Conservation (phyloP, 2,797 vertebrate genomes). For the Gadopsis bispinosus region DNA sequence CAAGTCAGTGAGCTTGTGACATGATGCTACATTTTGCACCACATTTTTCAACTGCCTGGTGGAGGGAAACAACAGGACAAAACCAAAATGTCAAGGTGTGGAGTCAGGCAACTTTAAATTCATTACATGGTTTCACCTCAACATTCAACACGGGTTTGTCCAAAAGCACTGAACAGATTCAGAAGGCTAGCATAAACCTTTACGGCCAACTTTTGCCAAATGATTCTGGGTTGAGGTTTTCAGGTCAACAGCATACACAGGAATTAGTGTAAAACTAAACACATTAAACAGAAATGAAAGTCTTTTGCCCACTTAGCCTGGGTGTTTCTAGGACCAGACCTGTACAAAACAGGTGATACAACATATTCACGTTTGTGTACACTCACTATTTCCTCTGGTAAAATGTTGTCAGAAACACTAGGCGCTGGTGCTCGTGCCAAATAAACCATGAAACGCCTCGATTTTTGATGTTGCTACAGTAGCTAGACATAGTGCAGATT, state of each 20-base stretch:
- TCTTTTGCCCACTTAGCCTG: not conserved
- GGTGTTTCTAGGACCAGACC: slow-evolving; percentile 1
- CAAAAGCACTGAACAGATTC: not conserved
- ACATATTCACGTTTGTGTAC: slow-evolving; percentile 43
- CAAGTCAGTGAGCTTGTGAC: not conserved
- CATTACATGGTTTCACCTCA: not conserved
- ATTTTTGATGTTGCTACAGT: not conserved
- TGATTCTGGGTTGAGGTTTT: not conserved
- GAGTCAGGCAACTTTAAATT: not conserved
- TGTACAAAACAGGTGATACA: not conserved
- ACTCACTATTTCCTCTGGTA: slow-evolving; percentile 3
- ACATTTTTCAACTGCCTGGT: not conserved
- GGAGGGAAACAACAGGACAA: not conserved
- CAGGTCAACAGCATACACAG: not conserved
- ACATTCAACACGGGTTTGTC: not conserved
- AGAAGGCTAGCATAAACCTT: not conserved
- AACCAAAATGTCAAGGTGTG: not conserved
- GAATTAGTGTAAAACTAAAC: not conserved
- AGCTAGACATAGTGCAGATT: not conserved
- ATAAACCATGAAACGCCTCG: not conserved
- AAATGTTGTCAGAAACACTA: not conserved
- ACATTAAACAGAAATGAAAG: not conserved
- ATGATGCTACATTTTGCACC: not conserved
- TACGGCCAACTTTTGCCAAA: not conserved
- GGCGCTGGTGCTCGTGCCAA: not conserved